phyloP scores from a whole-genome alignment of 2,888 invertebrate genomes.

The Trachelus tabidus region DNA sequence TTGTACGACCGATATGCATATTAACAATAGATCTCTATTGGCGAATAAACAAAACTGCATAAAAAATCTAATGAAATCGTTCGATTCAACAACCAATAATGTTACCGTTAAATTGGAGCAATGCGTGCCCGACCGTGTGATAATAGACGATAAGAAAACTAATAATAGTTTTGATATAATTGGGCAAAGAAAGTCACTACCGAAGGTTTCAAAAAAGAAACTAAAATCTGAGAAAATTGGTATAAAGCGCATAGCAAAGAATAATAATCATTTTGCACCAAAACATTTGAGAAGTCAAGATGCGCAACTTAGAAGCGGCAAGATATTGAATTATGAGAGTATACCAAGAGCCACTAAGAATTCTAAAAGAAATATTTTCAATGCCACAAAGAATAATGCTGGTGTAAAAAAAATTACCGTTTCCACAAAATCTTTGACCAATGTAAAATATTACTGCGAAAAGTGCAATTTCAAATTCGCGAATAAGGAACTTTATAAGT shows the following conservation, averaged over 20 bases:
- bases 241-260: conserved; percentile 5
- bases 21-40: not conserved
- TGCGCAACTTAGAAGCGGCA: conserved; percentile 43
- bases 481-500: conserved; percentile 44
- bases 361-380: not conserved
- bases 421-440: conserved; percentile 7
- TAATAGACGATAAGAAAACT: not conserved
- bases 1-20: not conserved
- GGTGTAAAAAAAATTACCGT: conserved; percentile 2
- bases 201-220: conserved; percentile 1
- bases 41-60: not conserved
- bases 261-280: conserved; percentile 18
- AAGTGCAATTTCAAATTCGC: conserved; percentile 42
- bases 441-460: conserved; percentile 47
- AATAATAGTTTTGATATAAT: not conserved
- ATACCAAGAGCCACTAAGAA: not conserved
- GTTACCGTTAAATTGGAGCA: conserved; percentile 5
- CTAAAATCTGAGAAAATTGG: not conserved
- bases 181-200: not conserved
- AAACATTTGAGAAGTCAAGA: conserved; percentile 46
- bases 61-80: conserved; percentile 5
- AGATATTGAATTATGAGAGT: conserved; percentile 27
- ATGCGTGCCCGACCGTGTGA: not conserved
- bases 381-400: not conserved
- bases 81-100: conserved; percentile 1